Conservation (phyloP, 2,888 invertebrate species). For the Synanthedon tipuliformis region DNA sequence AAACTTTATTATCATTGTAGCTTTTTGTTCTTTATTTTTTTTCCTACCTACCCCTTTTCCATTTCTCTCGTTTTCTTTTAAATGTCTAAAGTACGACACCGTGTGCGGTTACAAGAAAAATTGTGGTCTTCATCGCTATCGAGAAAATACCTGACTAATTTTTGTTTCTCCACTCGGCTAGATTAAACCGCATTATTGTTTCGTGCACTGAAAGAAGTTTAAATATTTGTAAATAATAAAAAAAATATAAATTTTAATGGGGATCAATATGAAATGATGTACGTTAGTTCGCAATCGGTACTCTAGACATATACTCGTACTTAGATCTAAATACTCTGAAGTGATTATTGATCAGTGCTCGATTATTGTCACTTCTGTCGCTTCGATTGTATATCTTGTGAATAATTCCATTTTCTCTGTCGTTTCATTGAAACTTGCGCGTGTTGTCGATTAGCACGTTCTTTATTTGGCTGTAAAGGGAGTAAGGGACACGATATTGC, state of each 20-base stretch:
- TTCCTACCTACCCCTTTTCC: conserved; percentile 32
- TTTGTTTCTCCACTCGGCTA: background rate
- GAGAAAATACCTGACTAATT: background rate
- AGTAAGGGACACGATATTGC: conserved; percentile 58
- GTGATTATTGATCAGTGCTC: conserved; percentile 25
- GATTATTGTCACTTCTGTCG: conserved; percentile 37
- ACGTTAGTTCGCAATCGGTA: conserved; percentile 65
- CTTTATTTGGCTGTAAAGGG: conserved; percentile 51
- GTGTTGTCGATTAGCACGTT: conserved; percentile 40
- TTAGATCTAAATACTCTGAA: conserved; percentile 56
- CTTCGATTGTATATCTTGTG: conserved; percentile 39
- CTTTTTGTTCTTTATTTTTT: conserved; percentile 57
- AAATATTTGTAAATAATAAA: conserved; percentile 58
- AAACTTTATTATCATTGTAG: conserved; percentile 65
- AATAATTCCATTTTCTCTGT: conserved; percentile 21
- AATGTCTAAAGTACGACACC: conserved; percentile 32
- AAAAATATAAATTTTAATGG: conserved; percentile 61
- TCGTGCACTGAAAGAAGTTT: conserved; percentile 35
- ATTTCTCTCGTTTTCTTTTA: conserved; percentile 24
- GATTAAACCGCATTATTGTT: conserved; percentile 9
- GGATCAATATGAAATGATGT: conserved; percentile 67
- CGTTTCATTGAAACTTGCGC: conserved; percentile 26
- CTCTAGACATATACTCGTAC: conserved; percentile 59
- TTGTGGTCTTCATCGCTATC: conserved; percentile 2
- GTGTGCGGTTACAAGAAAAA: conserved; percentile 13